Evolutionary conservation across 2,113 vertebrate genomes (phyloP), one percentile per base, ranked within the genome.

Genomic region (Toxostoma redivivum): DNA sequence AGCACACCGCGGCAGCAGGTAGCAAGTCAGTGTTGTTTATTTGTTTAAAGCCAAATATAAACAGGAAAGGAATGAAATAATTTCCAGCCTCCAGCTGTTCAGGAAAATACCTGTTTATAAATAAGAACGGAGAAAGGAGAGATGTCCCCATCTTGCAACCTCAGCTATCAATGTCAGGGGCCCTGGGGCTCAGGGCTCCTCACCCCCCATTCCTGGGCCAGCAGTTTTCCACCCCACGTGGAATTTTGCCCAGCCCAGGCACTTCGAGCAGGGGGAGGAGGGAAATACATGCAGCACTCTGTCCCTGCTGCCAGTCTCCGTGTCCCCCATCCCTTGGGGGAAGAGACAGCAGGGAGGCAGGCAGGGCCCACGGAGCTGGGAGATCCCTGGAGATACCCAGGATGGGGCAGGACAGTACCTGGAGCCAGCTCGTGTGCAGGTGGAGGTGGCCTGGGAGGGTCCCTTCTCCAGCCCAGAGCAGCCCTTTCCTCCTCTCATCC

Each of bases 321-420:
- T 0, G 35, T 17, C 25, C 48, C 60, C 4, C 0, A 0, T 0
- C 13, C 24, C 50, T 15, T 51, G 1, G 8, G 47, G n/a, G 5
- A 47, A 37, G 31, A 77, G 69, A 15, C 45, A 35, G 31, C 38
- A 58, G 35, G 27, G 30, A 22, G 50, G 12, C 7, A 30, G 61
- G 40, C 1, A 35, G 17, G 14, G 62, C 38, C 57, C 20, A 3
- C 0, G 9, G 67, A 19, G 54, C 31, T 8, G 45, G 7, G 57
- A 20, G 7, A 7, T 0, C 65, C 61, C 37, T 14, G 31, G 57
- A 37, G 57, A 37, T 3, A 42, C 44, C 60, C 35, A 7, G 5
- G 12, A 16, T 3, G 3, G 5, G 9, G 1, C 71, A 42, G 77
- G 61, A 24, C 31, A 56, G 42, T 0, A 33, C 42, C 65, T 16